Percentiles rank a stretch among this genome's conserved stretches.
Conservation (phyloP, 2,888 invertebrate genomes). For the Drosophila borealis region DNA sequence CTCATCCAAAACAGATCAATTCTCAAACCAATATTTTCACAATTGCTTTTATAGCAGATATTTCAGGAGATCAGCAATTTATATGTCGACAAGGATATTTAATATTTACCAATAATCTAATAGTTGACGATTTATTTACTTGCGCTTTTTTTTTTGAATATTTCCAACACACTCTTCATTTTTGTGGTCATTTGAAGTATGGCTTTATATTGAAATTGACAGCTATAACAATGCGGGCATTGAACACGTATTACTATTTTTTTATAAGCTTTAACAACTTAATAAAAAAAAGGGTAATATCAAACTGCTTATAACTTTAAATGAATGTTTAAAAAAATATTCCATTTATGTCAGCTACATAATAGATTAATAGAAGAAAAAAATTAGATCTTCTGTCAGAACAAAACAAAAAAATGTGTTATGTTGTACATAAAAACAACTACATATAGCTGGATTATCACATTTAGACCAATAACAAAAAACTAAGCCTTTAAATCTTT, state of each 20-base stretch:
- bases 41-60: too few relatives aligned
- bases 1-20: too few relatives aligned
- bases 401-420: not conserved
- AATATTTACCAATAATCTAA: too few relatives aligned
- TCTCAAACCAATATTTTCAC: too few relatives aligned
- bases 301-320: not conserved
- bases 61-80: too few relatives aligned
- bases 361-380: conserved; percentile 4
- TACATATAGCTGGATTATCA: not conserved
- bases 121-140: too few relatives aligned
- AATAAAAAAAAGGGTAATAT: not conserved
- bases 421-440: not conserved
- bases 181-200: not conserved
- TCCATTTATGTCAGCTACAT: not conserved
- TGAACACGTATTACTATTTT: not conserved
- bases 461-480: not conserved
- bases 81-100: too few relatives aligned
- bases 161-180: not conserved
- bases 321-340: not conserved
- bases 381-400: not conserved
- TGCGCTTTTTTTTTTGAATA: not conserved
- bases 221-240: not conserved
- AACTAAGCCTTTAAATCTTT: not conserved
- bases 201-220: not conserved
- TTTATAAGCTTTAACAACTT: not conserved